Conservation (phyloP, 2,113 vertebrate genomes). For the Anarrhichthys ocellatus region DNA sequence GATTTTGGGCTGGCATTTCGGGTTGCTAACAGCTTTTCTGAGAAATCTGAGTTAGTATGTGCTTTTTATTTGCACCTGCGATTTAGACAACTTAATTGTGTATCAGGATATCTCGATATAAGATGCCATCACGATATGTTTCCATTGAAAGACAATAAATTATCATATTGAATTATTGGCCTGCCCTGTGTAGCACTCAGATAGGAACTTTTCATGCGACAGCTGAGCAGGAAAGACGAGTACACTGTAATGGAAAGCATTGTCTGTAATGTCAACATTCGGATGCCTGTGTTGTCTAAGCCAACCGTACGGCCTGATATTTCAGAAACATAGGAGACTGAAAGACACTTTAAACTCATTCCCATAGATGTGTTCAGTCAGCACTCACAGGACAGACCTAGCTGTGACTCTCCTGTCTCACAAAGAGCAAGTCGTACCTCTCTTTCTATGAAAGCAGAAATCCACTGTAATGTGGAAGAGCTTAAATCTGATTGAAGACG, state of each 20-base stretch:
- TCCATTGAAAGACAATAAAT: no score
- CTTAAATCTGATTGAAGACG: slow-evolving; percentile 45
- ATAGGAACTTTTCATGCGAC: neutral
- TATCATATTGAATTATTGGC: no score
- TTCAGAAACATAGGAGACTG: neutral
- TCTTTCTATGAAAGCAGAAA: slow-evolving; percentile 39
- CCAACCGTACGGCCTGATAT: neutral
- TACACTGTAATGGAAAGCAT: neutral
- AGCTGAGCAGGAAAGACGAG: neutral
- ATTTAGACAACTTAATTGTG: no score
- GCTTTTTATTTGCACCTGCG: no score
- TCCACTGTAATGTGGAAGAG: slow-evolving; percentile 17
- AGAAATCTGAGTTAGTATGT: no score
- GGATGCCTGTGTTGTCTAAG: neutral
- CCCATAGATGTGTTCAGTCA: slow-evolving; percentile 1
- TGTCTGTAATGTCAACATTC: neutral
- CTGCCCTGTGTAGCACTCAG: no score
- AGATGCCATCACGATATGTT: no score
- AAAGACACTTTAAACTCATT: neutral
- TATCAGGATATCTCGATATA: no score
- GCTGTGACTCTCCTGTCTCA: neutral
- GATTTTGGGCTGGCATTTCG: slow-evolving; percentile 1
- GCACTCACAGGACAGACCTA: neutral
- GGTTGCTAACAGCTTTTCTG: neutral
- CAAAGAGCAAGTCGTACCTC: slow-evolving; percentile 27